These are phyloP conservation scores for Ditylenchus dipsaci DNA, from an alignment of 1,140 invertebrate species.

Conservation along the genomic window DNA sequence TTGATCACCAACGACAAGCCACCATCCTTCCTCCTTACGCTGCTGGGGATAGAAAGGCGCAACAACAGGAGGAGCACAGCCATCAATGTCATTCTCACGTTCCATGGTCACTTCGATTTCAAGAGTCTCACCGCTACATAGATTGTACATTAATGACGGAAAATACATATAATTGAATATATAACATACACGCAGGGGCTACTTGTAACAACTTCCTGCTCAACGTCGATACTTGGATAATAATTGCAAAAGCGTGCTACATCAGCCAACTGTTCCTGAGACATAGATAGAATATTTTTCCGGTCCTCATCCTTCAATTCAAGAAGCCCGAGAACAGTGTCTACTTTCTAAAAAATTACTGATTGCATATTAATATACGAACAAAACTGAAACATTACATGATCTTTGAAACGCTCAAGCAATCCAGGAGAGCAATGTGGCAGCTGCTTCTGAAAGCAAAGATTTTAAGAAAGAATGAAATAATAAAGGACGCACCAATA, in stretches of 20 bases:
- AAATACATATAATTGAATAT: background rate
- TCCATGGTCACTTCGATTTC: constrained; percentile 86
- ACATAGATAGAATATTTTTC: constrained; percentile 76
- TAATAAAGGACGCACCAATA: too few species aligned
- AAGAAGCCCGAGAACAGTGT: constrained; percentile 97
- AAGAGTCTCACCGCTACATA: constrained; percentile 61
- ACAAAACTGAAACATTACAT: constrained; percentile 63
- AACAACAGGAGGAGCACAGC: constrained; percentile 93
- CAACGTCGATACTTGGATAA: constrained; percentile 96
- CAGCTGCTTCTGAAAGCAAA: constrained; percentile 85
- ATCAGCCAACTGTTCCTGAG: constrained; percentile 83
- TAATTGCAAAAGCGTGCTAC: constrained; percentile 96
- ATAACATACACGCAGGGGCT: constrained; percentile 61
- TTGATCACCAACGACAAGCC: constrained; percentile 96
- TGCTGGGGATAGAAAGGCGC: constrained; percentile 94
- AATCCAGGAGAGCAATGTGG: constrained; percentile 88
- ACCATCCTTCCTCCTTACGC: constrained; percentile 88
- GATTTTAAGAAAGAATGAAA: too few species aligned
- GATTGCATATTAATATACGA: constrained; percentile 7
- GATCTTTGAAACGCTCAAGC: constrained; percentile 82
- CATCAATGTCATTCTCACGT: constrained; percentile 86
- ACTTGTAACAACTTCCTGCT: constrained; percentile 82
- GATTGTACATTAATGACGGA: background rate
- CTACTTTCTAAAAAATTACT: constrained; percentile 66
- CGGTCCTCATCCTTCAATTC: constrained; percentile 92